A percentile compares a stretch with the other conserved stretches of the same genome.
Conservation (phyloP, 64 coral and sea anemone genomes). For the Anthopleura sola region DNA sequence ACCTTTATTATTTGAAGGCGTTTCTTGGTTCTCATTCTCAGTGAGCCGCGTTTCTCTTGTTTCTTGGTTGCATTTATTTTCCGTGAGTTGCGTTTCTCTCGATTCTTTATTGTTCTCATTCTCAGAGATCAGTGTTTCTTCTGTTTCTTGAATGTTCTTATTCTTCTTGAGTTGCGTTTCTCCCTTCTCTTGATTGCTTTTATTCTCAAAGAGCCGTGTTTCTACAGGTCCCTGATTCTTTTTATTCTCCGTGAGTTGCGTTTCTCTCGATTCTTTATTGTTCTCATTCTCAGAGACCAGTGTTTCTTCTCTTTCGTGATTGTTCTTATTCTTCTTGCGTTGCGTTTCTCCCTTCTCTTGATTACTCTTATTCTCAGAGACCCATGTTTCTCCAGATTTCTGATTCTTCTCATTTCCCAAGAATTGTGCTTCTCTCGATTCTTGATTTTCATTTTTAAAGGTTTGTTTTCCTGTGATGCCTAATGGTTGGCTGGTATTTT, state of each 20-base stretch:
- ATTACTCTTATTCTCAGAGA: too few species aligned
- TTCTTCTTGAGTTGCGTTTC: not conserved
- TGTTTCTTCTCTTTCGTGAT: too few species aligned
- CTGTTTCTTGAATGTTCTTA: not conserved
- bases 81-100: not conserved
- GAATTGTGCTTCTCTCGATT: not conserved
- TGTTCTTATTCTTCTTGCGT: not conserved
- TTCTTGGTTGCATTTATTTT: not conserved
- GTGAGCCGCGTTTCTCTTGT: not conserved
- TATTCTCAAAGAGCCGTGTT: not conserved
- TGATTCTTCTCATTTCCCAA: not conserved
- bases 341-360: too few species aligned
- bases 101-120: not conserved
- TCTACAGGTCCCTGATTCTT: too few species aligned
- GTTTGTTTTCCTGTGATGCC: not conserved
- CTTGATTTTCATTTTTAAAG: not conserved
- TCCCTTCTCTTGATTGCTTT: not conserved
- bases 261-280: too few species aligned
- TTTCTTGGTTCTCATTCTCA: not conserved
- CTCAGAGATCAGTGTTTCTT: not conserved
- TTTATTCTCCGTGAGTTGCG: too few species aligned
- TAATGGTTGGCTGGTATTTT: not conserved
- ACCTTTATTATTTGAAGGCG: not conserved
- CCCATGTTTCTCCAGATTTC: not conserved
- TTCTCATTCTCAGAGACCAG: too few species aligned